phyloP scores from a whole-genome alignment of 2,797 vertebrate genomes.

The Sebastes elongatus region DNA sequence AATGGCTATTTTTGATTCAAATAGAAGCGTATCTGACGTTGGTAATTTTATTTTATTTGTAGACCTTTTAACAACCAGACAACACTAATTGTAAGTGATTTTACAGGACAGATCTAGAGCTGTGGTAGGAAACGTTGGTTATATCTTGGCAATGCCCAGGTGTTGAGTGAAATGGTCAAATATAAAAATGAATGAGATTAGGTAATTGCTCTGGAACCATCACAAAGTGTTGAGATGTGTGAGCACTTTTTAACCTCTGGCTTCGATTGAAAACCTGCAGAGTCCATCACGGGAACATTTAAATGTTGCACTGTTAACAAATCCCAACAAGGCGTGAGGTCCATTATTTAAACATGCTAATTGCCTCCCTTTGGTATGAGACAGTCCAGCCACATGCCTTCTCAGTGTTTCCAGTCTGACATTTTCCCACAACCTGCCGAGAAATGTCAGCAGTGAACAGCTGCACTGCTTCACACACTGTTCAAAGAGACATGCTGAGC shows the following conservation, averaged over 20 bases:
- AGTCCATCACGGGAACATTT: background rate
- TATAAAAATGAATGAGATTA: background rate
- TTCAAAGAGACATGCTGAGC: constrained; percentile 22
- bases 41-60: background rate
- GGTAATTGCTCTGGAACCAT: background rate
- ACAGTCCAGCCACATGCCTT: constrained; percentile 32
- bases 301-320: background rate
- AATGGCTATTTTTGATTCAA: background rate
- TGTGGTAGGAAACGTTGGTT: background rate
- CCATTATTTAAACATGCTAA: constrained; percentile 43
- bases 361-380: constrained; percentile 29
- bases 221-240: background rate
- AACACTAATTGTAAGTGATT: background rate
- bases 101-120: background rate
- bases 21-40: background rate
- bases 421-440: constrained; percentile 52
- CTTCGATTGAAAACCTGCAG: background rate
- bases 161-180: background rate
- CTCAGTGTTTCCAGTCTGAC: constrained; percentile 56
- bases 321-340: background rate
- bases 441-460: constrained; percentile 57
- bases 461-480: constrained; percentile 24
- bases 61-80: background rate
- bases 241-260: background rate
- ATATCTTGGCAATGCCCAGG: background rate